A percentile compares a stretch with the other conserved stretches of the same genome.
phyloP scores from a whole-genome alignment of 1,140 invertebrate genomes.

The Lepidostoma basale region DNA sequence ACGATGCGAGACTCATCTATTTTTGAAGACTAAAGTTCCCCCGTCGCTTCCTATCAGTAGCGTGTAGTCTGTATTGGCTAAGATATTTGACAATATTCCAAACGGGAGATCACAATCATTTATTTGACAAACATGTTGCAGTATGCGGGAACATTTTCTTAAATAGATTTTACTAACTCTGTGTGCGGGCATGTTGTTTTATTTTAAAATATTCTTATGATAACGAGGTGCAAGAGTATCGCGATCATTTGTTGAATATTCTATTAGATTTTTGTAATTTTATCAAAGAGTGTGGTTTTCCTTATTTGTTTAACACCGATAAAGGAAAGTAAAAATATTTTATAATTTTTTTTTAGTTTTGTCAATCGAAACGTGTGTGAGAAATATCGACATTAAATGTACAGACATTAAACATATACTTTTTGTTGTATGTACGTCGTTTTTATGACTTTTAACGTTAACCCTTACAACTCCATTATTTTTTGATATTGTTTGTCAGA shows the following conservation, averaged over 20 bases:
- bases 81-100: neutral
- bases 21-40: constrained; percentile 66
- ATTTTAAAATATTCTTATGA: neutral
- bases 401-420: too few relatives aligned
- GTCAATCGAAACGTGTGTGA: too few relatives aligned
- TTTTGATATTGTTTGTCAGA: too few relatives aligned
- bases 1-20: constrained; percentile 89
- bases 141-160: neutral
- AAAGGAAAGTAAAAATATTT: too few relatives aligned
- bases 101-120: neutral
- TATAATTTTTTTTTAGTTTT: too few relatives aligned
- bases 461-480: too few relatives aligned
- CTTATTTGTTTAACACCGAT: too few relatives aligned
- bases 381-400: too few relatives aligned
- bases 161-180: neutral
- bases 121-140: neutral
- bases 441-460: too few relatives aligned
- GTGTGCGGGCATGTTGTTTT: neutral
- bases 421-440: too few relatives aligned
- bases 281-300: neutral
- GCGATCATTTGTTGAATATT: neutral
- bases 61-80: neutral
- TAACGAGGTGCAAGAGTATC: neutral
- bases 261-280: neutral
- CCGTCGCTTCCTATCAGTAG: neutral